These are phyloP conservation scores for Rhagoletis zephyria DNA, from an alignment of 1,140 invertebrate genomes.

Conservation along the genomic window DNA sequence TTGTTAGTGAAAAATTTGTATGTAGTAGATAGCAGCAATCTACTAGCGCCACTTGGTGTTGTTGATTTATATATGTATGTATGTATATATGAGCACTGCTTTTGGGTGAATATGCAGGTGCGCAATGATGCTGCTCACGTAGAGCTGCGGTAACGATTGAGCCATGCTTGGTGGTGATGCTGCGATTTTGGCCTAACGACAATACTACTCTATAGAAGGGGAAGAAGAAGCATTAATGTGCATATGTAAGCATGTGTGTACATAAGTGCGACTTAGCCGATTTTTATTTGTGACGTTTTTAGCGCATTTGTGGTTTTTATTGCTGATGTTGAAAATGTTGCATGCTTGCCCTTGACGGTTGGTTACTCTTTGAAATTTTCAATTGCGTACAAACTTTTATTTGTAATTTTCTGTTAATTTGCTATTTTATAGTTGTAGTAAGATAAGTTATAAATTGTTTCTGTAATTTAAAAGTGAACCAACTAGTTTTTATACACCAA, in stretches of 20 bases:
- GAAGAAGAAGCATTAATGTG: neutral
- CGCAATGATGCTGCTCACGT: slow-evolving; percentile 2
- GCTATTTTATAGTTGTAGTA: neutral
- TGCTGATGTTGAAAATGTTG: neutral
- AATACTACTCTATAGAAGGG: neutral
- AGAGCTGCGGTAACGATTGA: neutral
- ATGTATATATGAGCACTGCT: neutral
- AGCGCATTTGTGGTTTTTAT: neutral
- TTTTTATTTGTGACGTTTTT: slow-evolving; percentile 46
- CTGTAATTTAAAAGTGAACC: too few relatives aligned
- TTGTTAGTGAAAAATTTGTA: neutral
- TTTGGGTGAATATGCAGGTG: neutral
- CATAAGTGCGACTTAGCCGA: neutral
- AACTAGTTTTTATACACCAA: too few relatives aligned
- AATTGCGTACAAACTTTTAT: neutral
- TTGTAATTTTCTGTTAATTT: neutral
- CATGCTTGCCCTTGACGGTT: slow-evolving; percentile 17
- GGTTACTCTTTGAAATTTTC: neutral
- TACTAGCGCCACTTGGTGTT: neutral
- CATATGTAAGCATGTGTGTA: too few relatives aligned
- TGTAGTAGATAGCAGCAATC: neutral
- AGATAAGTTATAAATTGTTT: too few relatives aligned
- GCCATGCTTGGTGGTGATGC: slow-evolving; percentile 17
- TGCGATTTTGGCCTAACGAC: neutral
- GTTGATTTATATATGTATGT: neutral